Evolutionary conservation across 2,113 vertebrate genomes (phyloP).

Genomic region (Esox niger): DNA sequence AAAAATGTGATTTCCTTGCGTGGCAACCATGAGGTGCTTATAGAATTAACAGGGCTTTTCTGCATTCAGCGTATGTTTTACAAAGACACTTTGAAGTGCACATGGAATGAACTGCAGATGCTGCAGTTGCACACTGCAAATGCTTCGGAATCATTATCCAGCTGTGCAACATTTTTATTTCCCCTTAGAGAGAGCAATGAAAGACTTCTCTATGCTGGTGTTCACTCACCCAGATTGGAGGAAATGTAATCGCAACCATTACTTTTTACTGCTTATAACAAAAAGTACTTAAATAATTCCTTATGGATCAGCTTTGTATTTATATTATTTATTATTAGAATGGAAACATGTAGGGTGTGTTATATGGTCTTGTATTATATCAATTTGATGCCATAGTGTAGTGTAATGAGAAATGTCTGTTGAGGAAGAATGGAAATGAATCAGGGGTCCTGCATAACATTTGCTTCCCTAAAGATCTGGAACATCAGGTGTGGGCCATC

Average conservation of each 20-base stretch:
- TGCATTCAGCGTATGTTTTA: constrained; percentile 13
- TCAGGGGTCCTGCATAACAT: no score
- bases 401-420: no score
- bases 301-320: constrained; percentile 5
- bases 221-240: constrained; percentile 18
- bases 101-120: constrained; percentile 7
- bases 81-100: constrained; percentile 18
- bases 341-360: background rate
- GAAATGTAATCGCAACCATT: constrained; percentile 14
- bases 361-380: background rate
- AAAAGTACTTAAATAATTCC: constrained; percentile 11
- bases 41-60: background rate
- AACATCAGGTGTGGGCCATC: no score
- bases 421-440: no score
- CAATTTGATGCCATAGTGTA: background rate
- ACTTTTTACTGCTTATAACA: background rate
- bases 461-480: no score
- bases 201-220: constrained; percentile 22
- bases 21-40: constrained; percentile 22
- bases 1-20: constrained; percentile 16
- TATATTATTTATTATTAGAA: background rate
- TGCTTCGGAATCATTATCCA: constrained; percentile 10
- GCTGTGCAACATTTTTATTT: constrained; percentile 14
- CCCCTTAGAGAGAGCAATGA: constrained; percentile 3
- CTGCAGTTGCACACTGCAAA: no score